Percentiles rank a stretch among this genome's conserved stretches.
phyloP scores from a whole-genome alignment of 2,888 invertebrate species.

The Periphyllus acericola region DNA sequence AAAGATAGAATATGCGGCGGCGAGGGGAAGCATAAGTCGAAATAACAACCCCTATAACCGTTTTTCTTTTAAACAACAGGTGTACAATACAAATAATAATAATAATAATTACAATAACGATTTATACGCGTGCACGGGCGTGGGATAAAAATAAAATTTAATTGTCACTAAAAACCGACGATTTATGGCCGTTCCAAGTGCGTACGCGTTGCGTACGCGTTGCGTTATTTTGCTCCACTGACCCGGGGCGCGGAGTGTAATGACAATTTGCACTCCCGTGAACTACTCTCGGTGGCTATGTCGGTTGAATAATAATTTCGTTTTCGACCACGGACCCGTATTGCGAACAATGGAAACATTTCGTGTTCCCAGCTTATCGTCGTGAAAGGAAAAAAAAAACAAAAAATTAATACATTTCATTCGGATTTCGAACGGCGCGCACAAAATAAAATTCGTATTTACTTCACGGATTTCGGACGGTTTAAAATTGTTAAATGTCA shows the following conservation, averaged over 20 bases:
- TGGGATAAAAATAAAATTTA: conserved; percentile 38
- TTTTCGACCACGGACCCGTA: not conserved
- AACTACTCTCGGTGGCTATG: not conserved
- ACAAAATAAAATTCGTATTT: not conserved
- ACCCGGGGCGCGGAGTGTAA: not conserved
- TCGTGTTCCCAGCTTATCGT: not conserved
- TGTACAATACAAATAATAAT: not conserved
- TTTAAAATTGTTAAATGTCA: no score
- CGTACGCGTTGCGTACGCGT: no score
- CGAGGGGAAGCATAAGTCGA: not conserved
- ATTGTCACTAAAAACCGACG: conserved; percentile 35
- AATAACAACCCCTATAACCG: conserved; percentile 13
- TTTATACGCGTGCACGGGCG: not conserved
- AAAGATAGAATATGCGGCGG: not conserved
- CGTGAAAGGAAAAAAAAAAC: not conserved
- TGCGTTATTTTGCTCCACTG: not conserved
- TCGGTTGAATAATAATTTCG: conserved; percentile 11
- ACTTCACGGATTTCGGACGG: no score
- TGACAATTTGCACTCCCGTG: conserved; percentile 1
- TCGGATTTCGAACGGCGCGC: no score
- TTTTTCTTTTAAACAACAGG: conserved; percentile 19
- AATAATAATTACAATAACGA: no score
- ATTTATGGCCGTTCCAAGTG: not conserved
- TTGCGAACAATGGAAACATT: not conserved
- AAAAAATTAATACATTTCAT: no score